Evolutionary conservation across 2,797 vertebrate species (phyloP).

Genomic region (Pantherophis alleghaniensis): DNA sequence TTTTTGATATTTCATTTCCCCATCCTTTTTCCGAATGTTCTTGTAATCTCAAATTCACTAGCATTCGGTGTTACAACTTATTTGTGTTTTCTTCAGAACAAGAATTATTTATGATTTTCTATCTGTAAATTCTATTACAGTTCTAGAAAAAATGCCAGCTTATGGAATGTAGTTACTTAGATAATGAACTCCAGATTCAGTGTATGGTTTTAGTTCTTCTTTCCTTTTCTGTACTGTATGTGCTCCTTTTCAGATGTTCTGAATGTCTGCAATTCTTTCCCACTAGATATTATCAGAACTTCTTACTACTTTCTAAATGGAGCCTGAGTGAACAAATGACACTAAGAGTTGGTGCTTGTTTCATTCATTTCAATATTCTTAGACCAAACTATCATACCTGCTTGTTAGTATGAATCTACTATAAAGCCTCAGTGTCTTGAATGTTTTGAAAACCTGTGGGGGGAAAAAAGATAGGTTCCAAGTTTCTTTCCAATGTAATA

Average conservation of each 20-base stretch:
- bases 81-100: conserved; percentile 66
- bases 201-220: not conserved
- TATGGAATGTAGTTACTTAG: conserved; percentile 47
- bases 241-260: not conserved
- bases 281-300: not conserved
- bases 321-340: not conserved
- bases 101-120: conserved; percentile 62
- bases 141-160: conserved; percentile 43
- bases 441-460: not conserved
- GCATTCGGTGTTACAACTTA: conserved; percentile 59
- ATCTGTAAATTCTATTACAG: conserved; percentile 47
- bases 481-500: not conserved
- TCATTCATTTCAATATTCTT: not conserved
- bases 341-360: not conserved
- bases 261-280: not conserved
- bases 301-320: not conserved
- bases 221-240: not conserved
- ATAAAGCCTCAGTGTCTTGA: not conserved
- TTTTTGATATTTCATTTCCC: conserved; percentile 63
- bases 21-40: conserved; percentile 68
- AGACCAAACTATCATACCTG: not conserved
- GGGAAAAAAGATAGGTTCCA: not conserved
- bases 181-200: conserved; percentile 5
- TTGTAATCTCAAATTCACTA: conserved; percentile 65
- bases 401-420: not conserved